Evolutionary conservation across 2,888 invertebrate species (phyloP), one percentile per base, ranked within the genome.

Genomic region (Perizoma affinitatum): DNA sequence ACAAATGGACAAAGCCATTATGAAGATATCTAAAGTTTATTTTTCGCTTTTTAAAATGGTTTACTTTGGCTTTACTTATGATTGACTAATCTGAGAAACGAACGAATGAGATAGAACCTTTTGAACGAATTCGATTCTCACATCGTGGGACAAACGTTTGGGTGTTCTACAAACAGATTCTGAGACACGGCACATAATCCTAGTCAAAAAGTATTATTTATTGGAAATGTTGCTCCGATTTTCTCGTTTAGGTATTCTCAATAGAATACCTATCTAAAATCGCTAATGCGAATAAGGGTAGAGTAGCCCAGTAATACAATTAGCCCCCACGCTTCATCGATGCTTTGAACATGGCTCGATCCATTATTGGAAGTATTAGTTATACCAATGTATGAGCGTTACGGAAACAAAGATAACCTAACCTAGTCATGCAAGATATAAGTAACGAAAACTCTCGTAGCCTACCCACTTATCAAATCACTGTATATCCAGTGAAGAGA

Each of bases 271-370:
- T 57, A 45, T 45, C 47, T n/a, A 47, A 52, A 22, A 22, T 22
- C 22, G 3, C 22, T 22, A 40, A 45, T 36, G 36, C 42, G 34
- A 48, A 49, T 44, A 42, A 22, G 43, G 49, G 42, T 45, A 45
- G 45, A 42, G 22, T 58, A 51, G 9, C 41, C 8, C 40, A 36
- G 46, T 52, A 58, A 52, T 58, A 58, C 47, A 48, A 58, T 58
- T 47, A 47, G n/a, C 52, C 8, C n/a, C 36, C 10, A 48, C 52
- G 47, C 46, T 54, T 33, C 40, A 54, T 46, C 33, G 40, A 22
- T n/a, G 10, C 0, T 5, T 5, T 6, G 4, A 7, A n/a, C 7
- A 49, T 10, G 41, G 22, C 6, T 45, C 6, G 22, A 42, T 51
- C 41, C 42, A 46, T 58, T 44, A 44, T 11, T 22, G 11, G 11